Base-by-base conservation (phyloP, 2,113 vertebrate species). In the Nothocercus nigrocapillus region DNA sequence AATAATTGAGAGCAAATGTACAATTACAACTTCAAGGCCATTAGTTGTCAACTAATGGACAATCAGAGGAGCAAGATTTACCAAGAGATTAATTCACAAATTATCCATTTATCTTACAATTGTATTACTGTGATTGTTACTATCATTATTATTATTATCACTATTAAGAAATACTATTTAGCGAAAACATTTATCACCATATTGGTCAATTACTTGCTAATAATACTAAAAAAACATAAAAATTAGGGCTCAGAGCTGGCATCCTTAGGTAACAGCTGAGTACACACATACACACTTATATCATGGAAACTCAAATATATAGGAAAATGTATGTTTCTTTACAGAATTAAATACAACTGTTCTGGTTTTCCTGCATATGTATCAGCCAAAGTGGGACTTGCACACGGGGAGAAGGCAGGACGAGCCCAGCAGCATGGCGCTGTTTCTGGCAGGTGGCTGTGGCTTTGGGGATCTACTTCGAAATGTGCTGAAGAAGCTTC, bases 1-100 rank as follows among this genome's bases (percentile, higher is more conserved):
- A 97, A 90, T 81, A 95, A 94, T 83, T 91, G 90, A 75, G 70
- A 96, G 75, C 44, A 49, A 96, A 81, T 76, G 47, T 74, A 81
- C 34, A 89, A 12, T 62, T 93, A 22, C 25, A 89, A 93, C 58
- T 90, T 89, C 88, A 90, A 95, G 53, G 24, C 44, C 32, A 70
- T 91, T 94, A 66, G 56, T 49, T 95, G 85, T 78, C 58, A 94
- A 82, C 61, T 91, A 94, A 94, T 81, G 67, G 67, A 93, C 36
- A 81, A 54, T 77, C 77, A 92, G 67, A 77, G 88, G 16, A 62
- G 2, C 28, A 68, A 79, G 18, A 7, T 88, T 95, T 96, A 74
- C 12, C 42, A 53, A 89, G 27, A 75, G 40, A 34, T 69, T 67
- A 63, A 61, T 69, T 86, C 14, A 91, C 20, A 94, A 61, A 56